Evolutionary conservation across 2,113 vertebrate genomes (phyloP).

Genomic region (Calyptomena viridis): DNA sequence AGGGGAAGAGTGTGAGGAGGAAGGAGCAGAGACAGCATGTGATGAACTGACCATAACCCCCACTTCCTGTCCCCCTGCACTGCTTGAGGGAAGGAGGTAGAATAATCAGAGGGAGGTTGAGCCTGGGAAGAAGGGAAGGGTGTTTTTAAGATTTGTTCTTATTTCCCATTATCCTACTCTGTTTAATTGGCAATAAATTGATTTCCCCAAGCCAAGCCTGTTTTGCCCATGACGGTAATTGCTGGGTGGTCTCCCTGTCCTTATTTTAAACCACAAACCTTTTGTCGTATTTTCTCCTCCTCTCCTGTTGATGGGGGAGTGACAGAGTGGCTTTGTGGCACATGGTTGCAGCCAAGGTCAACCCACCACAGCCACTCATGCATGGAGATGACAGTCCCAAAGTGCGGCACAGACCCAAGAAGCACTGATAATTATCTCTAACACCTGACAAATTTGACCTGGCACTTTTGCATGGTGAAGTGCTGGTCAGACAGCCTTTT

Average conservation of each 20-base stretch:
- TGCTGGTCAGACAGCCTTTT: background rate
- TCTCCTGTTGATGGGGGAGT: background rate
- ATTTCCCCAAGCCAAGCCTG: background rate
- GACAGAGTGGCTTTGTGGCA: background rate
- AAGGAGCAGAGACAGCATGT: background rate
- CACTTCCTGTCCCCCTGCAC: background rate
- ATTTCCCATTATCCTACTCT: background rate
- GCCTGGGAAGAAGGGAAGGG: background rate
- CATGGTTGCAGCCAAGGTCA: background rate
- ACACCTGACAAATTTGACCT: background rate
- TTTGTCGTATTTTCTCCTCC: rapidly evolving
- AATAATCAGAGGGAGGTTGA: background rate
- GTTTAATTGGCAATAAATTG: background rate
- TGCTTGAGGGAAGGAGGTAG: background rate
- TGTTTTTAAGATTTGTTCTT: background rate
- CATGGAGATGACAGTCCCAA: background rate
- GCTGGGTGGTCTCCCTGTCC: background rate
- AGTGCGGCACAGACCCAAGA: background rate
- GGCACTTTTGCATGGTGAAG: background rate
- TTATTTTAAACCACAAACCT: background rate
- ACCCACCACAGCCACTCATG: background rate
- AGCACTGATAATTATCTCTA: background rate
- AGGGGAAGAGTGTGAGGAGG: background rate
- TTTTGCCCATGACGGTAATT: background rate
- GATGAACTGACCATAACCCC: background rate